A percentile compares a stretch with the other conserved stretches of the same genome.
phyloP scores from a whole-genome alignment of 2,888 invertebrate species.

The Tinea trinotella region DNA sequence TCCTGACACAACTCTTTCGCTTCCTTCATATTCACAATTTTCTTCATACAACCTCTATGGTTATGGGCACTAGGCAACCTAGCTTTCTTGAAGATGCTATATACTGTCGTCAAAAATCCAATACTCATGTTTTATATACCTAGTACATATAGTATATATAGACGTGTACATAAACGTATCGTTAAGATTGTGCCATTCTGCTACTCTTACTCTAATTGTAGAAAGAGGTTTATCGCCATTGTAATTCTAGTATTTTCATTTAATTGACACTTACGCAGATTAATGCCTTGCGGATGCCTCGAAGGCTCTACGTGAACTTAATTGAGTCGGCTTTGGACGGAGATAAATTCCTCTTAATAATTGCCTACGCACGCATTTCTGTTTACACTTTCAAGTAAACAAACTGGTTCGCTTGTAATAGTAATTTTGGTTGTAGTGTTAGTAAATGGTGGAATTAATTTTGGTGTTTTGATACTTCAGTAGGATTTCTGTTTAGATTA shows the following conservation, averaged over 20 bases:
- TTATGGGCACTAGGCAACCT: too few species aligned
- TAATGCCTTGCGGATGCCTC: constrained; percentile 32
- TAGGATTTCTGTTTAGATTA: too few species aligned
- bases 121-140: too few species aligned
- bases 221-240: constrained; percentile 1
- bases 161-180: background rate
- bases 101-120: too few species aligned
- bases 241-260: constrained; percentile 37
- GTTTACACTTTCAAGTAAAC: constrained; percentile 1
- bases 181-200: background rate
- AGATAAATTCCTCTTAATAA: constrained; percentile 1
- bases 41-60: too few species aligned
- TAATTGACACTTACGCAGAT: constrained; percentile 47
- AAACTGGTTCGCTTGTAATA: background rate
- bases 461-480: too few species aligned
- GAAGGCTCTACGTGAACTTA: background rate
- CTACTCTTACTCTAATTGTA: background rate
- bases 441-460: too few species aligned
- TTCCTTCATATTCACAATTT: too few species aligned
- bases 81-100: too few species aligned
- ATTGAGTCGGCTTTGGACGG: constrained; percentile 1
- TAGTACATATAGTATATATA: too few species aligned
- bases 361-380: constrained; percentile 3
- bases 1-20: too few species aligned
- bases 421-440: background rate